Evolutionary conservation across 2,113 vertebrate genomes (phyloP).

Genomic region (Parotia lawesii): DNA sequence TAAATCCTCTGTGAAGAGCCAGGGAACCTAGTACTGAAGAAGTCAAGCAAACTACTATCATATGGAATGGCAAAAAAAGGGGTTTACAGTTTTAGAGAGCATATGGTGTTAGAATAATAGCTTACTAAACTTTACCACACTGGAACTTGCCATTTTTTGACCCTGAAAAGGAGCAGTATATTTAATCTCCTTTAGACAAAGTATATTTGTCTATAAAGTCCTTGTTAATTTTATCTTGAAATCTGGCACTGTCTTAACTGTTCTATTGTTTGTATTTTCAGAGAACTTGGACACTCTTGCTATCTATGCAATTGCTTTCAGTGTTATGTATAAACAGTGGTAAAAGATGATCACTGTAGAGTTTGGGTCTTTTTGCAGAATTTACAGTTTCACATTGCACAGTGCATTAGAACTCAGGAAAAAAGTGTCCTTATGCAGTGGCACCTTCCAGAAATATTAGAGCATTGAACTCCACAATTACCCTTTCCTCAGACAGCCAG

Average conservation of each 20-base stretch:
- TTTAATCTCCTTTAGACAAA: background rate
- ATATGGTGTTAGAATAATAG: background rate
- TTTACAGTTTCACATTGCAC: background rate
- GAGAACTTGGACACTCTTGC: background rate
- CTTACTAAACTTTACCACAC: background rate
- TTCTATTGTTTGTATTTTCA: background rate
- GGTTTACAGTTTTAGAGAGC: background rate
- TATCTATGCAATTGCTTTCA: background rate
- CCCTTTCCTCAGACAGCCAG: fast-evolving
- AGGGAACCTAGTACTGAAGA: background rate
- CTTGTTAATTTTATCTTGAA: background rate
- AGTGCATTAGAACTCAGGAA: background rate
- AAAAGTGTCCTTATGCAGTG: background rate
- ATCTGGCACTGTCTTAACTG: background rate
- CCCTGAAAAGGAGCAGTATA: background rate
- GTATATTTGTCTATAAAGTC: background rate
- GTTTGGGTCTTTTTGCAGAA: background rate
- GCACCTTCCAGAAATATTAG: background rate
- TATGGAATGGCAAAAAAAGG: background rate
- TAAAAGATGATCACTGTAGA: background rate
- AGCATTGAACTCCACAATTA: background rate
- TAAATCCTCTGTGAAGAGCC: background rate
- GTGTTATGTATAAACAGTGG: background rate
- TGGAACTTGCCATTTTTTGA: background rate
- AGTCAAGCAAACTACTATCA: background rate